Conservation (phyloP, 2,113 vertebrate species). For the Limnothrissa miodon region DNA sequence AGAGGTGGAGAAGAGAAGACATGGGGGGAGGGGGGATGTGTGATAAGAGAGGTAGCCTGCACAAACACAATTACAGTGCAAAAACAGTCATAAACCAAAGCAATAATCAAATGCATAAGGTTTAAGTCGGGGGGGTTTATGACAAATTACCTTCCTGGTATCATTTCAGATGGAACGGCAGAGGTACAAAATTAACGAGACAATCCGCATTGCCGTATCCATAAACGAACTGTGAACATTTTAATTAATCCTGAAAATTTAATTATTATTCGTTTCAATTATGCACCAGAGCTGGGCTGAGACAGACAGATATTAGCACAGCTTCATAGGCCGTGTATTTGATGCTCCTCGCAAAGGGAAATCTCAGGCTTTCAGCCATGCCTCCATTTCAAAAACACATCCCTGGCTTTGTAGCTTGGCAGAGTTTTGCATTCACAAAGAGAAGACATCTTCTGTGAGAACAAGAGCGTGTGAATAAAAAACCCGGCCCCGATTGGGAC, state of each 20-base stretch:
- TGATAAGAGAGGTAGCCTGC: neutral
- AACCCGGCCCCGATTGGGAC: neutral
- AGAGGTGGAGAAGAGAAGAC: neutral
- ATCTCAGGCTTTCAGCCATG: neutral
- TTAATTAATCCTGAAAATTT: conserved; percentile 35
- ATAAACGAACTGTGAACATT: conserved; percentile 21
- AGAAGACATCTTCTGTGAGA: neutral
- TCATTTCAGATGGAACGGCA: neutral
- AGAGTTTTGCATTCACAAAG: conserved; percentile 28
- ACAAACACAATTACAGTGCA: conserved; percentile 18
- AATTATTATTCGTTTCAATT: conserved; percentile 38
- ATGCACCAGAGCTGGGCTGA: conserved; percentile 31
- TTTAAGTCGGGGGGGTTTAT: neutral
- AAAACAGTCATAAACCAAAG: neutral
- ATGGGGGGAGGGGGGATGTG: neutral
- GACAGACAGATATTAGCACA: conserved; percentile 24
- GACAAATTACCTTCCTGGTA: conserved; percentile 13
- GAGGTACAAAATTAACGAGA: neutral
- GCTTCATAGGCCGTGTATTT: neutral
- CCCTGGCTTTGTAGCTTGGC: conserved; percentile 21
- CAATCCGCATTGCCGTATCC: conserved; percentile 14
- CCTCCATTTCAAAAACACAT: conserved; percentile 24
- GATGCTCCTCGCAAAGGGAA: neutral
- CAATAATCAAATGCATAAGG: conserved; percentile 11
- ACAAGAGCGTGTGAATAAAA: neutral